These are phyloP conservation scores for Lutjanus argentimaculatus DNA, from an alignment of 2,797 vertebrate species.

Conservation along the genomic window DNA sequence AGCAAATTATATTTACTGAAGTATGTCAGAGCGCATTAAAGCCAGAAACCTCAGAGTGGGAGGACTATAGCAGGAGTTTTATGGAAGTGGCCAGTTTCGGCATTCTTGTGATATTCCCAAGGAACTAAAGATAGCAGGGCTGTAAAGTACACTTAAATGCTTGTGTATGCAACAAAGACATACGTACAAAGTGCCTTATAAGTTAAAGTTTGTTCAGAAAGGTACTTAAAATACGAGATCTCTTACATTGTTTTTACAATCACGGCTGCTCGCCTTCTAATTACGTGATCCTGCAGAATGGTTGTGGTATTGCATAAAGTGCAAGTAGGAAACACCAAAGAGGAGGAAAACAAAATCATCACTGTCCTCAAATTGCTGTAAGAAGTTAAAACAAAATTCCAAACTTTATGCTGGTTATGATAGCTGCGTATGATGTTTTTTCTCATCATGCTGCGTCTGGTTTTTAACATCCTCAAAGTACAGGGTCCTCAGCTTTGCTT, in stretches of 20 bases:
- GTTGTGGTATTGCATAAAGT: constrained; percentile 38
- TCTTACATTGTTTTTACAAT: constrained; percentile 63
- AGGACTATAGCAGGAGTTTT: constrained; percentile 74
- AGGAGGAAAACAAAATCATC: constrained; percentile 23
- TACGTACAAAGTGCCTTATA: constrained; percentile 10
- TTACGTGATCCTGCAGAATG: constrained; percentile 53
- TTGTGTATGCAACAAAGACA: constrained; percentile 50
- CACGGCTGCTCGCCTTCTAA: constrained; percentile 53
- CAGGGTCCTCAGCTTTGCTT: constrained; percentile 65
- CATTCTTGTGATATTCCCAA: constrained; percentile 80
- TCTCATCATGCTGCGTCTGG: constrained; percentile 39
- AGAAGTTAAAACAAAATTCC: constrained; percentile 16
- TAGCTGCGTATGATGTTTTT: constrained; percentile 38
- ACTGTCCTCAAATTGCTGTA: constrained; percentile 27
- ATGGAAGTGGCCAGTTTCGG: constrained; percentile 72
- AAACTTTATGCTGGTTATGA: constrained; percentile 35
- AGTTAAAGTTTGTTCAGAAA: constrained; percentile 51
- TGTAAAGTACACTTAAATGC: constrained; percentile 65
- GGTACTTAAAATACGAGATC: constrained; percentile 51
- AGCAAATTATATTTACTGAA: constrained; percentile 78
- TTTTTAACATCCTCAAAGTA: constrained; percentile 58
- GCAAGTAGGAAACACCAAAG: constrained; percentile 18
- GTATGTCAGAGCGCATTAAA: constrained; percentile 69
- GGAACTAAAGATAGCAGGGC: constrained; percentile 79
- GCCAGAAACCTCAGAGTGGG: constrained; percentile 81